These are phyloP conservation scores for Sebastes iracundus DNA, from an alignment of 2,797 vertebrate species.

Conservation along the genomic window DNA sequence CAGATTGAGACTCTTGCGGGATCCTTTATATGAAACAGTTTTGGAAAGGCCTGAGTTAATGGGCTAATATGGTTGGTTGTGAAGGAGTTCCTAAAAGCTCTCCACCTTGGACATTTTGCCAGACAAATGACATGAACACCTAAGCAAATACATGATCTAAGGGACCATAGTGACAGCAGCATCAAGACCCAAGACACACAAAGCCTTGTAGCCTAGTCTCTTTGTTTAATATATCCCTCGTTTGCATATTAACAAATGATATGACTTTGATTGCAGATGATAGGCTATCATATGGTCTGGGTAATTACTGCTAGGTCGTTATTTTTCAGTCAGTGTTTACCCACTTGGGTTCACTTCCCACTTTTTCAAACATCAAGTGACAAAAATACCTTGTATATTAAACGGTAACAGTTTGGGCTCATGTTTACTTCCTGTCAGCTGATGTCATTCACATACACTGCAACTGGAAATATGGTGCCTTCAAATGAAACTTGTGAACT, in stretches of 20 bases:
- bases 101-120: slow-evolving; percentile 8
- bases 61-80: background rate
- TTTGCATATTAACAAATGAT: background rate
- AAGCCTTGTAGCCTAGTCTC: background rate
- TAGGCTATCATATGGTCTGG: background rate
- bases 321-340: background rate
- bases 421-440: too few species aligned
- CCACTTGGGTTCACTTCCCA: background rate
- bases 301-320: background rate
- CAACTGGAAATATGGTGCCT: too few species aligned
- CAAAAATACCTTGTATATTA: background rate
- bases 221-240: background rate
- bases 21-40: background rate
- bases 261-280: background rate
- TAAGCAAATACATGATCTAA: slow-evolving; percentile 6
- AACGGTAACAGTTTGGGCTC: background rate
- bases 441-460: too few species aligned
- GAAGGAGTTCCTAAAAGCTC: background rate
- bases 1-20: background rate
- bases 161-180: background rate
- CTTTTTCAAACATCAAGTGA: background rate
- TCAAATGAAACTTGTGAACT: too few species aligned
- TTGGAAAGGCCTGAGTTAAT: background rate
- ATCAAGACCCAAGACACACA: background rate
- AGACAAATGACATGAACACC: slow-evolving; percentile 13